These are phyloP conservation scores for Microcebus tavaratra DNA, from an alignment of 2,113 vertebrate species.

Conservation along the genomic window DNA sequence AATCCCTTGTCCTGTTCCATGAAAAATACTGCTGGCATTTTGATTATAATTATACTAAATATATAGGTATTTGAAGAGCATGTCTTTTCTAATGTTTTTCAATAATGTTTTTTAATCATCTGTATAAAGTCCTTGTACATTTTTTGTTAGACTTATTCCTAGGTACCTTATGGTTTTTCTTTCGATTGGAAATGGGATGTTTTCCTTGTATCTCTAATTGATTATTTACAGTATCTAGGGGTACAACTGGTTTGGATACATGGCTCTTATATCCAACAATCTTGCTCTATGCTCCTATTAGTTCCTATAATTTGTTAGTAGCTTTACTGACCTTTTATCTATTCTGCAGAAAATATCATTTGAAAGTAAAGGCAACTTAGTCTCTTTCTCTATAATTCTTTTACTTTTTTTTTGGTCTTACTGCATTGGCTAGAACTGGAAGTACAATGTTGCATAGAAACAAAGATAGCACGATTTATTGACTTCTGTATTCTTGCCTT, in stretches of 20 bases:
- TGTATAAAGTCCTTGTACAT: neutral
- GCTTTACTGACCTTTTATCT: conserved; percentile 30
- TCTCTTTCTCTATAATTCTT: neutral
- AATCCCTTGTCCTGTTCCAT: neutral
- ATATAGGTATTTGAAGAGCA: conserved; percentile 32
- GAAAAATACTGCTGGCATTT: conserved; percentile 52
- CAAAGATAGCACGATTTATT: neutral
- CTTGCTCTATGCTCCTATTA: neutral
- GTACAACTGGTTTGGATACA: neutral
- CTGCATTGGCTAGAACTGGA: neutral
- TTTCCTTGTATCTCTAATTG: neutral
- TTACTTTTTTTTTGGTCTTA: neutral
- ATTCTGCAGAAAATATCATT: neutral
- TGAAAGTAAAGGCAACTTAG: neutral
- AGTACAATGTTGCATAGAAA: neutral
- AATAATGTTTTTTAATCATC: neutral
- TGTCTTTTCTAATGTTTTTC: conserved; percentile 1
- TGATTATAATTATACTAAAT: conserved; percentile 40
- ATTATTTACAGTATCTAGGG: neutral
- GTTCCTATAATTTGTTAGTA: neutral
- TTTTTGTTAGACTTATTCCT: conserved; percentile 11
- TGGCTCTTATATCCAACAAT: neutral
- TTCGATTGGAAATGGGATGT: neutral
- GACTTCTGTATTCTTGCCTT: neutral
- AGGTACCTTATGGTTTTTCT: neutral